Evolutionary conservation across 2,888 invertebrate species (phyloP).

Genomic region (Melolontha melolontha): DNA sequence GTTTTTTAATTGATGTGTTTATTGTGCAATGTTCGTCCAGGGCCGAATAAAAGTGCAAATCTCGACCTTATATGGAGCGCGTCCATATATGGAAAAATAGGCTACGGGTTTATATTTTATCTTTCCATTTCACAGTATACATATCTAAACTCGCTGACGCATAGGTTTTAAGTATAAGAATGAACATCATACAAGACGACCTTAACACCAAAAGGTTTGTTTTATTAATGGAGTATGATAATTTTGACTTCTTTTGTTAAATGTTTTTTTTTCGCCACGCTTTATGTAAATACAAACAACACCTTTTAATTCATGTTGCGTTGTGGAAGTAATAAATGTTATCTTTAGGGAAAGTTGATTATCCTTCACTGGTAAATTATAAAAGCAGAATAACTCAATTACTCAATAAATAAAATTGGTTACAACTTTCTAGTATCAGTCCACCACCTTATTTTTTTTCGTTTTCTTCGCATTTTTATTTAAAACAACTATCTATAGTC

Average conservation of each 20-base stretch:
- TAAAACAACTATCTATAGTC: too few relatives aligned
- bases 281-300: too few relatives aligned
- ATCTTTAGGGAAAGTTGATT: too few relatives aligned
- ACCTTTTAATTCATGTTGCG: too few relatives aligned
- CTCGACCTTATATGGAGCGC: conserved; percentile 28
- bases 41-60: conserved; percentile 15
- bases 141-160: conserved; percentile 18
- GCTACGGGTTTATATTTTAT: conserved; percentile 19
- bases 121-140: conserved; percentile 6
- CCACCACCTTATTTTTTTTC: too few relatives aligned
- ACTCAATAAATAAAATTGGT: too few relatives aligned
- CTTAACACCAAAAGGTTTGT: background rate
- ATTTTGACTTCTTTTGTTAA: background rate
- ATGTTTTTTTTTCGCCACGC: background rate
- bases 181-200: conserved; percentile 9
- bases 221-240: background rate
- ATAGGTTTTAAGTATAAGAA: background rate
- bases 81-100: conserved; percentile 33
- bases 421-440: too few relatives aligned
- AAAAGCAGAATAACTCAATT: too few relatives aligned
- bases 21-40: conserved; percentile 11
- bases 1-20: background rate
- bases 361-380: too few relatives aligned
- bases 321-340: too few relatives aligned
- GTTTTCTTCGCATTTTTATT: too few relatives aligned